Base-by-base conservation (phyloP, 2,888 invertebrate species). In the Polyploca ridens region DNA sequence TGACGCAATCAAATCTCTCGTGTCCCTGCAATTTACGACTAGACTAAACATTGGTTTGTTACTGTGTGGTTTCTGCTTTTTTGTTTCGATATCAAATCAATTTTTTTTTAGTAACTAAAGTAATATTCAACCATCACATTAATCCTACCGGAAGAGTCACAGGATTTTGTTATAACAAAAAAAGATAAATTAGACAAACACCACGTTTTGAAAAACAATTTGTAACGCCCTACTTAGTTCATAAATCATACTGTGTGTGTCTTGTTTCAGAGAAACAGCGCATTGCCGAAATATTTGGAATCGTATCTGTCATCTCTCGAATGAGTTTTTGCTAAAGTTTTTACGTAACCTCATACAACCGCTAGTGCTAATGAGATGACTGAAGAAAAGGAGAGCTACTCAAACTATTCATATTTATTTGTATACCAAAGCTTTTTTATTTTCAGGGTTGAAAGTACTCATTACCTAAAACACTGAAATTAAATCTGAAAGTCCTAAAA, bases 231-330 rank as follows among this genome's bases (percentile, higher is more conserved):
- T 87, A 86, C 79, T 82, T 79, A 75, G 74, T 78, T 82, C 83
- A 90, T 91, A 92, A 93, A 91, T 92, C 90, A 92, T 80, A 83
- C 69, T 69, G 8, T 76, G 76, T 83, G 89, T 82, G 83, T 89
- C 88, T 89, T 90, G 89, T 92, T 91, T 90, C 90, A 85, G 80
- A 85, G 87, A 88, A 91, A 86, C 79, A 82, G 81, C 74, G 86
- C 90, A 91, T 91, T 87, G 91, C 87, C 85, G 91, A 92, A 90
- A 93, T 94, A 90, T 91, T 90, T 93, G 80, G 83, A 87, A 89
- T 86, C 86, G 81, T 86, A 88, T 90, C 90, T 93, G 91, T 92
- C 93, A 92, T 86, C 89, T 89, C 81, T 80, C 76, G 81, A 78
- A 66, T 72, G 62, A 69, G 82, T 91, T 92, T 91, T 91, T 90